These are phyloP conservation scores for Pocillopora verrucosa DNA, from an alignment of 64 coral and sea anemone species.

Conservation along the genomic window DNA sequence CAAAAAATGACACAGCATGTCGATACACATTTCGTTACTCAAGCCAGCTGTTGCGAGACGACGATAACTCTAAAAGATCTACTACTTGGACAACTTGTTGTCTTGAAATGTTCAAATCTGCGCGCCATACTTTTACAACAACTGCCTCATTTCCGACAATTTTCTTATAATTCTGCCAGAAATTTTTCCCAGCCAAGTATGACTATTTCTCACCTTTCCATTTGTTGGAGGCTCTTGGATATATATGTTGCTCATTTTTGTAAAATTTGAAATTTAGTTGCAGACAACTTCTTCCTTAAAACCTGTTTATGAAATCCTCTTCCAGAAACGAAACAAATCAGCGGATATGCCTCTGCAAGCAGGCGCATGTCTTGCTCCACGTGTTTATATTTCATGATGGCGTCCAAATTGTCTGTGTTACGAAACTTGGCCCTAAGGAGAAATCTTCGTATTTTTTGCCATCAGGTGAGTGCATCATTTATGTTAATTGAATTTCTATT, in stretches of 20 bases:
- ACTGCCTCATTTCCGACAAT: too few relatives aligned
- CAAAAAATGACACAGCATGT: too few relatives aligned
- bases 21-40: too few relatives aligned
- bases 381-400: constrained; percentile 56
- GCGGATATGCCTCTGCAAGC: neutral
- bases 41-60: too few relatives aligned
- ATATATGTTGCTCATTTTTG: constrained; percentile 94
- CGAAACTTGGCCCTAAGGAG: constrained; percentile 25
- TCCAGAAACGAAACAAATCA: neutral
- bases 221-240: constrained; percentile 98
- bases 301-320: neutral
- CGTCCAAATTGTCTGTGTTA: constrained; percentile 18
- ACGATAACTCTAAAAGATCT: too few relatives aligned
- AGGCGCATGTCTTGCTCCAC: constrained; percentile 11
- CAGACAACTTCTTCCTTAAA: neutral
- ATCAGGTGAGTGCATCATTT: neutral
- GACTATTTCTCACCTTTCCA: constrained; percentile 80
- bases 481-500: neutral
- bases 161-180: too few relatives aligned
- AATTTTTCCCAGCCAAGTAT: neutral
- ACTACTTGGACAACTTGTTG: too few relatives aligned
- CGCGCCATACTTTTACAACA: too few relatives aligned
- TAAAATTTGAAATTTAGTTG: neutral
- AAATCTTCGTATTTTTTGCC: constrained; percentile 17
- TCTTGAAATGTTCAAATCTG: too few relatives aligned